Conservation (phyloP, 2,888 invertebrate species). For the Deilephila porcellus region DNA sequence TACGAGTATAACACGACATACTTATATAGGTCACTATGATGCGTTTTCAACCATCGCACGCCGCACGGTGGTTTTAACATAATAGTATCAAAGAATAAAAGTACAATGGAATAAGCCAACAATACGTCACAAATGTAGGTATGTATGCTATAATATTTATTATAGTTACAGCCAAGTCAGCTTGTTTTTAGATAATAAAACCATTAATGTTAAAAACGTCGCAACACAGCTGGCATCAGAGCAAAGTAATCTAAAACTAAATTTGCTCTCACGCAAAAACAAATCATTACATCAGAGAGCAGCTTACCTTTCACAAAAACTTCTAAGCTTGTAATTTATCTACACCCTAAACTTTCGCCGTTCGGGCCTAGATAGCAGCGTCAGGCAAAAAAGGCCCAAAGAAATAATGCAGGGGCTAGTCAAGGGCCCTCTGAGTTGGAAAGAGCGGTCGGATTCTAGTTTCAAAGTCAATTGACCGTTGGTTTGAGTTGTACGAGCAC, state of each 20-base stretch:
- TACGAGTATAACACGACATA: no score
- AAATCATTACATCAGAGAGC: slow-evolving; percentile 9
- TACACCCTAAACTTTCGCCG: slow-evolving; percentile 9
- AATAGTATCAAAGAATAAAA: no score
- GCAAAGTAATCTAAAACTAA: slow-evolving; percentile 3
- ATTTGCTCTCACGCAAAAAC: neutral
- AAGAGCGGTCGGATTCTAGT: slow-evolving; percentile 56
- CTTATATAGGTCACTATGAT: no score
- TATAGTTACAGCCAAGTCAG: no score
- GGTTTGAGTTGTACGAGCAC: slow-evolving; percentile 41
- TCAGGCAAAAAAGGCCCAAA: slow-evolving; percentile 34
- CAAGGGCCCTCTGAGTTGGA: slow-evolving; percentile 46
- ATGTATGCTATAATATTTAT: no score
- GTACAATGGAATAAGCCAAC: no score
- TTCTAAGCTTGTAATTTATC: slow-evolving; percentile 18
- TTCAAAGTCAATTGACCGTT: slow-evolving; percentile 62
- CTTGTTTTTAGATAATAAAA: no score
- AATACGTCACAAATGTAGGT: no score
- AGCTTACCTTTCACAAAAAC: slow-evolving; percentile 12
- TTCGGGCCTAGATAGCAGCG: slow-evolving; percentile 27
- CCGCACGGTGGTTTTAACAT: no score
- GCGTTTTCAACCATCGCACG: no score
- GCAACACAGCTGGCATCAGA: neutral
- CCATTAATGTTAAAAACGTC: neutral
- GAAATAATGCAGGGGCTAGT: slow-evolving; percentile 47